Conservation (phyloP, 2,888 invertebrate genomes). For the Eulithis prunata region DNA sequence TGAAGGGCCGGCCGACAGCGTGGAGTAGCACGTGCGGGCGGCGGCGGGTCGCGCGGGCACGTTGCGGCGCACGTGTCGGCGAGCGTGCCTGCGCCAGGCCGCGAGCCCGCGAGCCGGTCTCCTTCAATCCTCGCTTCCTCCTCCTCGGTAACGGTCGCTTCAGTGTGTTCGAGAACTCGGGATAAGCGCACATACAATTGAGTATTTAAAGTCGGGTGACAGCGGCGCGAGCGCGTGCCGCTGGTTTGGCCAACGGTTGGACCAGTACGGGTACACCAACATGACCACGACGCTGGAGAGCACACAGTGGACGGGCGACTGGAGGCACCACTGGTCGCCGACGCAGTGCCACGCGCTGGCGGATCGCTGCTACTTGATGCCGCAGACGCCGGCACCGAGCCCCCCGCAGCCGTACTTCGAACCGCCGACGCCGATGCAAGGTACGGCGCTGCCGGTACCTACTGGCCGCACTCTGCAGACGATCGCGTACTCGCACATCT, state of each 20-base stretch:
- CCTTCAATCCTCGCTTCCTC: constrained; percentile 74
- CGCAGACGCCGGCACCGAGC: constrained; percentile 40
- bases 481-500: no score
- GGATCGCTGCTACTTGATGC: constrained; percentile 49
- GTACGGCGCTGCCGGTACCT: background rate
- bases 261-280: constrained; percentile 84
- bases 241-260: constrained; percentile 63
- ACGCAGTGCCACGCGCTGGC: constrained; percentile 12
- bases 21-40: background rate
- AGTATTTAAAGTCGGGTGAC: constrained; percentile 57
- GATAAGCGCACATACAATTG: constrained; percentile 55
- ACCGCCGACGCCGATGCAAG: constrained; percentile 1
- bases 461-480: background rate
- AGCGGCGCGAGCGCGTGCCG: constrained; percentile 64
- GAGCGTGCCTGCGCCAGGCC: constrained; percentile 26
- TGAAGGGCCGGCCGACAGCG: no score
- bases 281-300: constrained; percentile 67
- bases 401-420: background rate
- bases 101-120: constrained; percentile 58
- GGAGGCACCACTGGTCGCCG: constrained; percentile 13
- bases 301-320: background rate
- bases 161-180: constrained; percentile 39
- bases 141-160: constrained; percentile 74
- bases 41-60: constrained; percentile 46
- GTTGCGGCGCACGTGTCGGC: constrained; percentile 68